Base-by-base conservation (phyloP, 2,888 invertebrate genomes). In the Neelides folsomi region DNA sequence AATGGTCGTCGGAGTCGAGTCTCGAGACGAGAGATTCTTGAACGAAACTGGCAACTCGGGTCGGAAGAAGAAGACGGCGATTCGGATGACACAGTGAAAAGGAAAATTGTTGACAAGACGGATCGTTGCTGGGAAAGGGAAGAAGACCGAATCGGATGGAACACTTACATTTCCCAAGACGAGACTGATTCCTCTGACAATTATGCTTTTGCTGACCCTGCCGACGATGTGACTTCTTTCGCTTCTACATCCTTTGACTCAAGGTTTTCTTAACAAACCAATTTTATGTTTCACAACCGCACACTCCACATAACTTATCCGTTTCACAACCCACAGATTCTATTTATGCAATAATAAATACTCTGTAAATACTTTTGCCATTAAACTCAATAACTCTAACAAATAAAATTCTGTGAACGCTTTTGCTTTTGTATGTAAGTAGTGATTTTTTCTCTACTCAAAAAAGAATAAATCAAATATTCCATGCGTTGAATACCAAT, bases 1-100 rank as follows among this genome's bases (percentile, higher is more conserved):
- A 51, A 57, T 49, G 63, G 63, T 49, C 52, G 63, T 44, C 51
- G 60, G 44, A 63, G 63, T 53, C 61, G 63, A n/a, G 63, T 63
- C 43, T 60, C 60, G 39, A 56, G 63, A 34, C 54, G 63, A 47
- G 59, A 63, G 49, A 63, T 63, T 16, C 49, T 62, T 8, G 58
- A 60, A 53, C 58, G 60, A 7, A 58, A 48, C 43, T 61, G 58
- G 57, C 49, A 55, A 37, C 54, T 55, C 20, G 56, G 55, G 43
- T 47, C 49, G 12, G 48, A 55, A 39, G 51, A 44, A 45, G 55
- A 55, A 37, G 13, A 19, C 37, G 44, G 47, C 19, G 54, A 54
- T 34, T 38, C 7, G 8, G 43, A 48, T 40, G 49, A 47, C 35
- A 53, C 46, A 45, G 53, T 16, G 20, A 44, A n/a, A 10, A 12